A percentile compares a stretch with the other conserved stretches of the same genome.
These are phyloP conservation scores for Dusona sp. DNA, from an alignment of 2,888 invertebrate species.

Conservation along the genomic window DNA sequence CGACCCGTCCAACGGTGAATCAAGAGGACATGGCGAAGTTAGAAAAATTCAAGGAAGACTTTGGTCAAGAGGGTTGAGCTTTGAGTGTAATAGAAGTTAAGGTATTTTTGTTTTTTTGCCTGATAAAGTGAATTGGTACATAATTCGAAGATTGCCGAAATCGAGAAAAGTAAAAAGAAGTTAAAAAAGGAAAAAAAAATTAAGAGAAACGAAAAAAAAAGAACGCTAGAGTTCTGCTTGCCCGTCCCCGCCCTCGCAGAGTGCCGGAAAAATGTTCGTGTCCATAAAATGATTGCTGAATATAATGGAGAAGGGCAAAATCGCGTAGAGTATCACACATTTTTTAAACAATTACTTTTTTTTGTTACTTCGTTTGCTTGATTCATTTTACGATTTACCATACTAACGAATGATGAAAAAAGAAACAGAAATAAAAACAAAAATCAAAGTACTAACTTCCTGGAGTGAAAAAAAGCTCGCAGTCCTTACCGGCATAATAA, in stretches of 20 bases:
- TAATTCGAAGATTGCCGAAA: slow-evolving; percentile 60
- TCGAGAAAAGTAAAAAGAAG: slow-evolving; percentile 47
- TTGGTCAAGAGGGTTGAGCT: slow-evolving; percentile 97
- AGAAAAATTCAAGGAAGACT: slow-evolving; percentile 98
- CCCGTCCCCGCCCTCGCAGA: slow-evolving; percentile 45
- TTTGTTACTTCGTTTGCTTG: slow-evolving; percentile 22
- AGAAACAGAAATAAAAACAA: slow-evolving; percentile 12
- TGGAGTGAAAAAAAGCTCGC: background rate
- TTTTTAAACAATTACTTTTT: slow-evolving; percentile 20
- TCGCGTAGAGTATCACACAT: background rate
- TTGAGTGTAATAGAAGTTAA: slow-evolving; percentile 25
- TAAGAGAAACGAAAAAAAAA: slow-evolving; percentile 45
- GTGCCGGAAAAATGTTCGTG: slow-evolving; percentile 42
- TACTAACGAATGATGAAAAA: slow-evolving; percentile 32
- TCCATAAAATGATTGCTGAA: slow-evolving; percentile 25
- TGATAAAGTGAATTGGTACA: slow-evolving; percentile 45
- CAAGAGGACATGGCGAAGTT: slow-evolving; percentile 97
- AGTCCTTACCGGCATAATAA: slow-evolving; percentile 5
- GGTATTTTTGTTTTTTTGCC: slow-evolving; percentile 68
- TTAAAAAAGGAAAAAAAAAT: slow-evolving; percentile 43
- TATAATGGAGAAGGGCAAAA: slow-evolving; percentile 4
- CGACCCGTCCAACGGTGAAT: slow-evolving; percentile 99
- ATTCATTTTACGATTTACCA: slow-evolving; percentile 36
- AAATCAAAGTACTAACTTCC: slow-evolving; percentile 49
- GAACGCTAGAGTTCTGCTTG: slow-evolving; percentile 53